These are phyloP conservation scores for Thumatha senex DNA, from an alignment of 2,888 invertebrate genomes.

Conservation along the genomic window DNA sequence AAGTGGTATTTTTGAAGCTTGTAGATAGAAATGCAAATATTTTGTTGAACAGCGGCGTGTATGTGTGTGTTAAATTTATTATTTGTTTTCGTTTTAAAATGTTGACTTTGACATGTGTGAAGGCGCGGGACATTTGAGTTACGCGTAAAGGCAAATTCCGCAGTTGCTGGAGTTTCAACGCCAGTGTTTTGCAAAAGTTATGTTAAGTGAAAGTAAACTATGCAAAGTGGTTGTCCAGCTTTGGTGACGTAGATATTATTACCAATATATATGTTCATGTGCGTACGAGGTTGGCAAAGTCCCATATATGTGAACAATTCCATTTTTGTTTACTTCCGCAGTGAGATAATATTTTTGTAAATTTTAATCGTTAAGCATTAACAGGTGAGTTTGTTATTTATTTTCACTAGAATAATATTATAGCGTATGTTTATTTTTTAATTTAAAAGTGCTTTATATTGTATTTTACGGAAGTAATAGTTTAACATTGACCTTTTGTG, in stretches of 20 bases:
- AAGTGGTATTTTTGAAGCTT: slow-evolving; percentile 23
- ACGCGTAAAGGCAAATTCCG: slow-evolving; percentile 11
- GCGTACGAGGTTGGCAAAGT: slow-evolving; percentile 68
- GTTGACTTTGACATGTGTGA: slow-evolving; percentile 67
- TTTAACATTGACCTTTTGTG: too few relatives aligned
- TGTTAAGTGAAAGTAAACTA: slow-evolving; percentile 67
- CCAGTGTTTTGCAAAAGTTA: slow-evolving; percentile 38
- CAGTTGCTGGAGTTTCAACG: slow-evolving; percentile 15
- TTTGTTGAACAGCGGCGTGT: slow-evolving; percentile 28
- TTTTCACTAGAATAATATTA: background rate
- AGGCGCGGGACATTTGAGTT: slow-evolving; percentile 67
- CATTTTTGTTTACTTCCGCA: slow-evolving; percentile 52
- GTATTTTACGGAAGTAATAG: background rate
- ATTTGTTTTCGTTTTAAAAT: slow-evolving; percentile 29
- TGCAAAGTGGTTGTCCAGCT: slow-evolving; percentile 55
- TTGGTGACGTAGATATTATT: slow-evolving; percentile 50
- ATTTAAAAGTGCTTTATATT: background rate
- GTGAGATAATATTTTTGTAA: slow-evolving; percentile 23
- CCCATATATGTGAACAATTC: slow-evolving; percentile 59
- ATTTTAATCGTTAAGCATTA: slow-evolving; percentile 7
- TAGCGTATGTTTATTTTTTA: background rate
- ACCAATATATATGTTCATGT: slow-evolving; percentile 49
- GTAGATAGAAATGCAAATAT: slow-evolving; percentile 1
- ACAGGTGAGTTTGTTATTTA: slow-evolving; percentile 23
- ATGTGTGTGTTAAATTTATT: slow-evolving; percentile 33